phyloP scores from a whole-genome alignment of 2,113 vertebrate species.

The Lipotes vexillifer region DNA sequence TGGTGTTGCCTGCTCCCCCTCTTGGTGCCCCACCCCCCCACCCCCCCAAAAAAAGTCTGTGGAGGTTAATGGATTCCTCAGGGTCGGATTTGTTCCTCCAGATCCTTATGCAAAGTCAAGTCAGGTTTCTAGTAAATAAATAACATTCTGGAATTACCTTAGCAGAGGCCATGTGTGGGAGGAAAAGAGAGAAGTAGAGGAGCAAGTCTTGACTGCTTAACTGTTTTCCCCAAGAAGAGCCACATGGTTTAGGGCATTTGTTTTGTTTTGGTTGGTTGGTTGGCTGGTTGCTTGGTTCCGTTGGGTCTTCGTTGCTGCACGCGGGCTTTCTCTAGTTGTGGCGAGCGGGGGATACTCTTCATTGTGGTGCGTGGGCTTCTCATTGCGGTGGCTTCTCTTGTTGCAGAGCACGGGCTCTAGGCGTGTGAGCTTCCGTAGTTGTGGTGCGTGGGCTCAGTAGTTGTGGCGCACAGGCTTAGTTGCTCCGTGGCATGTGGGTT shows the following conservation, averaged over 20 bases:
- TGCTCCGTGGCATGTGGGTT: too few relatives aligned
- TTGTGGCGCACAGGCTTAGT: too few relatives aligned
- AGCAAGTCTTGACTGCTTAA: neutral
- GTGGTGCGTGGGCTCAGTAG: too few relatives aligned
- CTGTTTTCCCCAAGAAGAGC: neutral
- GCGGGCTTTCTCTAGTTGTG: too few relatives aligned
- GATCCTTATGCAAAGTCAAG: conserved; percentile 10
- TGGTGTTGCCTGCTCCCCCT: neutral
- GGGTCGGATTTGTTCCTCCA: neutral
- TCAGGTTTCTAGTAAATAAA: conserved; percentile 55
- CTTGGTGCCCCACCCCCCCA: rapidly evolving
- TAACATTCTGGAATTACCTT: conserved; percentile 20
- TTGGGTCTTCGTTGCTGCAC: too few relatives aligned
- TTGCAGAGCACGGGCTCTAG: too few relatives aligned
- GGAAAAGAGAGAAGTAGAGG: neutral
- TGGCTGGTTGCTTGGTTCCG: too few relatives aligned
- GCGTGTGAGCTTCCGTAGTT: too few relatives aligned
- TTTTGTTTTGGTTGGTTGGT: too few relatives aligned
- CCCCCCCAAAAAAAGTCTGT: neutral
- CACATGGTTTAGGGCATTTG: neutral
- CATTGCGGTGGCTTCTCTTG: too few relatives aligned
- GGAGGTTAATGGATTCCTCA: neutral
- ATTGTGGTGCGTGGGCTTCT: too few relatives aligned
- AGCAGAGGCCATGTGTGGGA: neutral
- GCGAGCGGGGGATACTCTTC: too few relatives aligned